Evolutionary conservation across 2,888 invertebrate genomes (phyloP).

Genomic region (Zootermopsis nevadensis): DNA sequence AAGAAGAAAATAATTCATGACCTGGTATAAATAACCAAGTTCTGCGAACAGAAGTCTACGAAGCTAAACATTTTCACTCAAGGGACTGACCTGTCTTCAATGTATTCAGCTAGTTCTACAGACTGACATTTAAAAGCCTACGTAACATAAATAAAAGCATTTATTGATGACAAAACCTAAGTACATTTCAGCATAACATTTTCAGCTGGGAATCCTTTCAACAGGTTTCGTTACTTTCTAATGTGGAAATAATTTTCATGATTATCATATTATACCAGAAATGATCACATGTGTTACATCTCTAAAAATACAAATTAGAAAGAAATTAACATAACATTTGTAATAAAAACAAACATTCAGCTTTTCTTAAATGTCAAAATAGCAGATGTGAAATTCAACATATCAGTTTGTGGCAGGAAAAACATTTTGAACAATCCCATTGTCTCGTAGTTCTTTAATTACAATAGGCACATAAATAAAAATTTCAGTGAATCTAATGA

Average conservation of each 20-base stretch:
- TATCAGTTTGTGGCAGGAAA: conserved; percentile 8
- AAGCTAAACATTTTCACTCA: no score
- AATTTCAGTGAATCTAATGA: conserved; percentile 11
- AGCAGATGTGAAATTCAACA: not conserved
- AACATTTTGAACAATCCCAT: conserved; percentile 35
- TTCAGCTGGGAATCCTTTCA: not conserved
- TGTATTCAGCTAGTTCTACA: not conserved
- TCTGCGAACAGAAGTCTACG: no score
- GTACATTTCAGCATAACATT: conserved; percentile 38
- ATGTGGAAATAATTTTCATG: not conserved
- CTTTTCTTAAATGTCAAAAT: not conserved
- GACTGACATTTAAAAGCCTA: not conserved
- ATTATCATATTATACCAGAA: not conserved
- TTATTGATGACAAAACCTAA: conserved; percentile 48
- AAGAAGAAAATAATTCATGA: no score
- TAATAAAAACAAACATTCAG: not conserved
- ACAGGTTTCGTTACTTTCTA: not conserved
- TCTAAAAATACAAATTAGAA: not conserved
- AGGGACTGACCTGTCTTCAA: not conserved
- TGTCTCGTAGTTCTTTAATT: conserved; percentile 3
- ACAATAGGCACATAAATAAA: conserved; percentile 9
- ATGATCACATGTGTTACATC: not conserved
- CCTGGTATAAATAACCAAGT: no score
- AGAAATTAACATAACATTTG: not conserved
- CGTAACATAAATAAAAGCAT: conserved; percentile 47